Conservation (phyloP, 2,797 vertebrate species). For the Lycodopsis pacificus region DNA sequence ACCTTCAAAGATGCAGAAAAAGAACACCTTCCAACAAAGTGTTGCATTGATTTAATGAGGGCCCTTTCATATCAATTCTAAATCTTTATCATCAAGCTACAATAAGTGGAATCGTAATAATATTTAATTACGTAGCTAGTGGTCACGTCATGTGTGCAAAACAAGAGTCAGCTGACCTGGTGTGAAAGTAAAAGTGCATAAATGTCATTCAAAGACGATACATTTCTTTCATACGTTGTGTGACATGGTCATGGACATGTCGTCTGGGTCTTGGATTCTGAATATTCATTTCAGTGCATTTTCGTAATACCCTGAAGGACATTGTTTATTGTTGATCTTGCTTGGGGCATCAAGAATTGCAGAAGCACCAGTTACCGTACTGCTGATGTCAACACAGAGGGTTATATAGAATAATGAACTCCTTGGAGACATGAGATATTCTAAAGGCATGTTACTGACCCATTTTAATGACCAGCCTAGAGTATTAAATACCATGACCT, state of each 20-base stretch:
- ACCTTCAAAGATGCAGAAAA: not conserved
- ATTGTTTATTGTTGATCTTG: constrained; percentile 12
- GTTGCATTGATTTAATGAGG: not conserved
- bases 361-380: not conserved
- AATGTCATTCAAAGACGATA: not conserved
- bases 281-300: constrained; percentile 7
- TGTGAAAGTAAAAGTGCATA: not conserved
- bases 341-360: constrained; percentile 14
- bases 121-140: not conserved
- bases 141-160: not conserved
- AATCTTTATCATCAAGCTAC: not conserved
- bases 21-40: not conserved
- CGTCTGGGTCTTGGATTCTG: not conserved
- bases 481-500: constrained; percentile 11
- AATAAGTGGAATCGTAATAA: not conserved
- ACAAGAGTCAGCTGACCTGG: too few relatives aligned
- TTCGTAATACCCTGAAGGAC: not conserved
- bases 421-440: constrained; percentile 37
- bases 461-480: constrained; percentile 25
- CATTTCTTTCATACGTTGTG: not conserved
- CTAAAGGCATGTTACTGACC: constrained; percentile 5
- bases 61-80: not conserved
- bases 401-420: constrained; percentile 35
- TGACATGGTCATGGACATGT: not conserved
- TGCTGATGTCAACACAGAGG: constrained; percentile 7